A percentile compares a stretch with the other conserved stretches of the same genome.
phyloP scores from a whole-genome alignment of 1,140 invertebrate genomes.

The Drosophila bocki region DNA sequence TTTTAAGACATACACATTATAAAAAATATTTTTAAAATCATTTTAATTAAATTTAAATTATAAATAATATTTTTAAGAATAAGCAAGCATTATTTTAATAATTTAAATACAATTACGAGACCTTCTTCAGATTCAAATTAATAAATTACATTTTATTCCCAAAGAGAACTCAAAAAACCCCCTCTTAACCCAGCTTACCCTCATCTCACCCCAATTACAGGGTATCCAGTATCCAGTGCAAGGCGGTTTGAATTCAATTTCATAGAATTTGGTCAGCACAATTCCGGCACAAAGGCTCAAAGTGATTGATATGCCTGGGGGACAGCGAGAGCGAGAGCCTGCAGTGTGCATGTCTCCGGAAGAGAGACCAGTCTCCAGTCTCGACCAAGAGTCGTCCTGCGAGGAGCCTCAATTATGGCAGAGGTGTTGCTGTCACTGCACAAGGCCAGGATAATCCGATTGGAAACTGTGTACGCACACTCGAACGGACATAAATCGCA shows the following conservation, averaged over 20 bases:
- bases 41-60: not conserved
- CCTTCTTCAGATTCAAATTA: not conserved
- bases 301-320: slow-evolving; percentile 46
- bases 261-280: slow-evolving; percentile 32
- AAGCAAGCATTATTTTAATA: not conserved
- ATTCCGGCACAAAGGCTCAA: slow-evolving; percentile 4
- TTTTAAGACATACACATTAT: not conserved
- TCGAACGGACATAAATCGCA: slow-evolving; percentile 16
- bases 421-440: slow-evolving; percentile 34
- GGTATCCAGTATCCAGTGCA: not conserved
- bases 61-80: not conserved
- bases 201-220: not conserved
- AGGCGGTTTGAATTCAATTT: slow-evolving; percentile 26
- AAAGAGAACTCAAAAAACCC: not conserved
- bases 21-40: not conserved
- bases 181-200: not conserved
- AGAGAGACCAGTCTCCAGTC: not conserved
- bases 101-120: not conserved
- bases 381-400: not conserved
- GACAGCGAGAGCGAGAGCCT: not conserved
- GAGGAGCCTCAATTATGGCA: slow-evolving; percentile 6
- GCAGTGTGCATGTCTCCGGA: not conserved
- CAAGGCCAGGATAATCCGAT: slow-evolving; percentile 26
- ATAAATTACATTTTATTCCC: too few relatives aligned
- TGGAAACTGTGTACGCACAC: slow-evolving; percentile 9